These are phyloP conservation scores for Lissonota sp. DNA, from an alignment of 2,888 invertebrate genomes.

Conservation along the genomic window DNA sequence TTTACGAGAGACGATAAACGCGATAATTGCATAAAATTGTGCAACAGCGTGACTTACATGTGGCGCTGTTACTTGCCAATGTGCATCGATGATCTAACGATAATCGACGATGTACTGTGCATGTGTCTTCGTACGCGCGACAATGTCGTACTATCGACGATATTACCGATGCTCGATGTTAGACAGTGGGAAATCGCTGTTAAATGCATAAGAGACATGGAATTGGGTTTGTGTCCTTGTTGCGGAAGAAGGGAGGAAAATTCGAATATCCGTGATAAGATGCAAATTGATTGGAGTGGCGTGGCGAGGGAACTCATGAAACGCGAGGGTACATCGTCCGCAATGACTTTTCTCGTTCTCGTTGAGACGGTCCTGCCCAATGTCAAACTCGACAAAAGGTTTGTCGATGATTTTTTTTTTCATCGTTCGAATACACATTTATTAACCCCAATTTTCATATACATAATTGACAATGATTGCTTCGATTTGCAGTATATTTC, in stretches of 20 bases:
- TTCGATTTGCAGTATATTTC: slow-evolving; percentile 76
- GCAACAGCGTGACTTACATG: slow-evolving; percentile 87
- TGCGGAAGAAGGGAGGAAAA: slow-evolving; percentile 84
- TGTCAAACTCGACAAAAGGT: slow-evolving; percentile 86
- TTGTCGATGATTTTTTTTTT: too few species aligned
- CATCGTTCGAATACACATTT: too few species aligned
- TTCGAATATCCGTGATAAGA: slow-evolving; percentile 9
- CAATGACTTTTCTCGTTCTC: slow-evolving; percentile 86
- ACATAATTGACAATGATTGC: background rate
- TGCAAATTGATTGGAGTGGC: slow-evolving; percentile 86
- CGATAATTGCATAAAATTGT: slow-evolving; percentile 85
- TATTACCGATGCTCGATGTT: slow-evolving; percentile 85
- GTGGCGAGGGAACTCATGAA: slow-evolving; percentile 87
- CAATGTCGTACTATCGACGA: slow-evolving; percentile 85
- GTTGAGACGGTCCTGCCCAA: slow-evolving; percentile 86
- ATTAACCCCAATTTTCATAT: too few species aligned
- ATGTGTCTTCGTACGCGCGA: slow-evolving; percentile 87
- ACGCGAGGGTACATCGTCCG: slow-evolving; percentile 86
- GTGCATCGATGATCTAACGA: slow-evolving; percentile 83
- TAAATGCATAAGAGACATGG: slow-evolving; percentile 85
- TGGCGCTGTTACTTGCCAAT: slow-evolving; percentile 87
- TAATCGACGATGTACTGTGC: slow-evolving; percentile 84
- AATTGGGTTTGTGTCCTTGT: slow-evolving; percentile 87
- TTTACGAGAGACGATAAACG: slow-evolving; percentile 84
- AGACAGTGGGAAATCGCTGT: slow-evolving; percentile 87